These are phyloP conservation scores for Ceryle rudis DNA, from an alignment of 2,797 vertebrate species.

Conservation along the genomic window DNA sequence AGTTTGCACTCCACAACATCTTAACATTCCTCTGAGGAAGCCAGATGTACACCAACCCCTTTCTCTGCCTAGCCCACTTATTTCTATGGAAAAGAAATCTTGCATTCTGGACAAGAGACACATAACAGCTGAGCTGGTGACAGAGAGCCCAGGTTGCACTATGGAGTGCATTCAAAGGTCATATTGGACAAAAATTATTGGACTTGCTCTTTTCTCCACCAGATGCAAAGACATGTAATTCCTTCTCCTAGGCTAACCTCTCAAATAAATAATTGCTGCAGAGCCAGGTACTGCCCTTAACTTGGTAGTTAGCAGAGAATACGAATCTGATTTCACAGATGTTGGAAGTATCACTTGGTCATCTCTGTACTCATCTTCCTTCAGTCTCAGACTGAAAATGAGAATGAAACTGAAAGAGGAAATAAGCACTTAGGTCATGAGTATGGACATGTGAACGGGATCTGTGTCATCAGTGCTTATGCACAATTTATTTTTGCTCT, in stretches of 20 bases:
- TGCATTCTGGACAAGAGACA: neutral
- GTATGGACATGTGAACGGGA: neutral
- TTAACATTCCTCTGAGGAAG: neutral
- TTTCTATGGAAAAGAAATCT: neutral
- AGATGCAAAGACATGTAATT: neutral
- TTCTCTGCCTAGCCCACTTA: neutral
- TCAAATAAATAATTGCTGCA: neutral
- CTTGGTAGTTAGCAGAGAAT: neutral
- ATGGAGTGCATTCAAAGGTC: rapidly evolving
- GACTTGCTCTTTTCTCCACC: neutral
- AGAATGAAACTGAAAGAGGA: conserved; percentile 34
- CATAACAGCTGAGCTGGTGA: neutral
- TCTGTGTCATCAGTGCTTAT: conserved; percentile 11
- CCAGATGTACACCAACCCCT: neutral
- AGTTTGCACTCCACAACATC: neutral
- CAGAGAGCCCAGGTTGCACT: neutral
- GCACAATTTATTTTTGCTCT: conserved; percentile 31
- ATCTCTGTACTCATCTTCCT: neutral
- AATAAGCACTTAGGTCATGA: conserved; percentile 24
- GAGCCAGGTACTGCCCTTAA: neutral
- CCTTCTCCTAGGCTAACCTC: neutral
- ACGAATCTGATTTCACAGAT: neutral
- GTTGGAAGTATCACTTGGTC: neutral
- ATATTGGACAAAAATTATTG: neutral
- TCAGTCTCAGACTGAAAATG: conserved; percentile 32